A percentile compares a stretch with the other conserved stretches of the same genome.
Conservation (phyloP, 2,113 vertebrate genomes). For the Planiliza haematocheilus region DNA sequence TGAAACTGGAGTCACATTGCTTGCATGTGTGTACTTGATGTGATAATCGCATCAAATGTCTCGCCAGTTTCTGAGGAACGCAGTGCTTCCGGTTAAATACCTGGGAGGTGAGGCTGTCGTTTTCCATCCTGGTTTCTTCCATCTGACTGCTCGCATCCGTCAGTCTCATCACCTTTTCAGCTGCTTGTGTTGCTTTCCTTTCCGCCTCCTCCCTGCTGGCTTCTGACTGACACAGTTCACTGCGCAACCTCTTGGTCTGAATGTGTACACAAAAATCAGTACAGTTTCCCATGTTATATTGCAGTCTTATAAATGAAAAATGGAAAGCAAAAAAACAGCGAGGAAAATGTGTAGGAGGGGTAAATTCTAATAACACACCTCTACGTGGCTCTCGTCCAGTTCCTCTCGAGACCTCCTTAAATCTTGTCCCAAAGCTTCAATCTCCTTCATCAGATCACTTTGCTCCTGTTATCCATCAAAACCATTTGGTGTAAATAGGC, state of each 20-base stretch:
- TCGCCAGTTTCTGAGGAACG: background rate
- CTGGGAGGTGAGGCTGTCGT: conserved; percentile 56
- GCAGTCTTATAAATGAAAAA: background rate
- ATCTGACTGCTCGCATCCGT: conserved; percentile 49
- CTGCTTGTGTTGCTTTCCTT: conserved; percentile 42
- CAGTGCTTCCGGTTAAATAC: conserved; percentile 47
- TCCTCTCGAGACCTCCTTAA: conserved; percentile 68
- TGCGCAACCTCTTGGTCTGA: conserved; percentile 79
- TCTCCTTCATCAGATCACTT: conserved; percentile 51
- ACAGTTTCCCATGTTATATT: background rate
- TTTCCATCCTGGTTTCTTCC: conserved; percentile 63
- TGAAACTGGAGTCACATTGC: no score
- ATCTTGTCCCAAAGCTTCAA: conserved; percentile 56
- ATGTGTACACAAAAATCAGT: conserved; percentile 1
- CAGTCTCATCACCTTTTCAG: conserved; percentile 51
- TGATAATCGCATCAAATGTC: background rate
- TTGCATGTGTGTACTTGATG: no score
- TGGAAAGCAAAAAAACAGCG: background rate
- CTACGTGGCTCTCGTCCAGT: conserved; percentile 71
- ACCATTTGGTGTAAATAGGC: background rate
- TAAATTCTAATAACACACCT: conserved; percentile 67
- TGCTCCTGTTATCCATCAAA: conserved; percentile 43
- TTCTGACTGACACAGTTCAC: conserved; percentile 79
- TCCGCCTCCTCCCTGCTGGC: conserved; percentile 68
- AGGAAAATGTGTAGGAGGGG: no score